These are phyloP conservation scores for Panurus biarmicus DNA, from an alignment of 2,113 vertebrate genomes.

Conservation along the genomic window DNA sequence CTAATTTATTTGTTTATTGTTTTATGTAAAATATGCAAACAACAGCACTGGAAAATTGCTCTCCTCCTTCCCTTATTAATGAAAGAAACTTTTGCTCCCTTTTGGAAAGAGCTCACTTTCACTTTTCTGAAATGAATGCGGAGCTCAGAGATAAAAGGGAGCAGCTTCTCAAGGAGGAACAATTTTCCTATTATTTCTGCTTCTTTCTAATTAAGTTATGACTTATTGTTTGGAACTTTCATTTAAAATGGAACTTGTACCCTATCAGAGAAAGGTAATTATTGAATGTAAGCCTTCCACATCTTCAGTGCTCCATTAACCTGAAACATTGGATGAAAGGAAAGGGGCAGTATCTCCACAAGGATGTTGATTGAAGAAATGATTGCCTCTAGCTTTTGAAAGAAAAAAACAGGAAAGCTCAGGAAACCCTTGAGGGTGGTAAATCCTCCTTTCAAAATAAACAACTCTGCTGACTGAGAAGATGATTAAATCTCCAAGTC, in stretches of 20 bases:
- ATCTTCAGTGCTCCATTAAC: slow-evolving; percentile 10
- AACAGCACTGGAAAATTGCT: background rate
- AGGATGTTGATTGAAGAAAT: background rate
- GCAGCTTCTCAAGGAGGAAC: background rate
- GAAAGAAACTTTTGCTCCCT: background rate
- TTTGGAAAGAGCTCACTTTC: background rate
- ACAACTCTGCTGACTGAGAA: background rate
- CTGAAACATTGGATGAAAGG: background rate
- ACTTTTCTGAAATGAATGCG: background rate
- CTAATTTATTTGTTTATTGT: background rate
- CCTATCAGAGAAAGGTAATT: background rate
- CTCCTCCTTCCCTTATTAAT: background rate
- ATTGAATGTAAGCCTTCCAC: background rate
- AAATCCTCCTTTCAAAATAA: background rate
- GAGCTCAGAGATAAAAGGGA: background rate
- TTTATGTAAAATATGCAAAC: background rate
- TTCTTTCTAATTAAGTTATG: slow-evolving; percentile 10
- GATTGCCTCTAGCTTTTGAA: background rate
- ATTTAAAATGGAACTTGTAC: background rate
- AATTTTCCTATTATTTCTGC: background rate
- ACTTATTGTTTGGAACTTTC: background rate
- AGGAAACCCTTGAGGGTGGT: background rate
- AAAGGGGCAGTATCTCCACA: background rate
- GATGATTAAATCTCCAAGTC: background rate
- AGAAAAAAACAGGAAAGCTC: background rate